Conservation (phyloP, 1,140 invertebrate genomes). For the Cephus cinctus region DNA sequence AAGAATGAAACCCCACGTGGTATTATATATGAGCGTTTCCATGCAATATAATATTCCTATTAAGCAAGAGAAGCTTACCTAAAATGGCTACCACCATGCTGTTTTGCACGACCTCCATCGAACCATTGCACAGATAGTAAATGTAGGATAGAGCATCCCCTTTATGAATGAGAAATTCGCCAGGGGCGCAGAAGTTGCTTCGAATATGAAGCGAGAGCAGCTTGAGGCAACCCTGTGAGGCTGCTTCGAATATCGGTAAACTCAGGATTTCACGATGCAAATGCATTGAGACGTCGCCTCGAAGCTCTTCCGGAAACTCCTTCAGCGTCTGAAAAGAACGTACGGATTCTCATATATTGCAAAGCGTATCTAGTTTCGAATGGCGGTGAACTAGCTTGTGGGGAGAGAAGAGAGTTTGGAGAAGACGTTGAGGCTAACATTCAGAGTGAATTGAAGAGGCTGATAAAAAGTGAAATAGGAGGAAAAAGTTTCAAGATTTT, state of each 20-base stretch:
- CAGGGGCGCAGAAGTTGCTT: conserved; percentile 93
- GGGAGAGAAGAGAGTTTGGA: no score
- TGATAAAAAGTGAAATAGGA: no score
- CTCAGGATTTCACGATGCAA: conserved; percentile 92
- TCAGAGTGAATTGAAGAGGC: no score
- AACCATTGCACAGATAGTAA: conserved; percentile 96
- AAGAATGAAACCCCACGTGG: not conserved
- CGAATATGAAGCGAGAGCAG: conserved; percentile 86
- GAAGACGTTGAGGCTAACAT: no score
- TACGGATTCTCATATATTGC: no score
- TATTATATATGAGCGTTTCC: no score
- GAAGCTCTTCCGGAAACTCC: conserved; percentile 93
- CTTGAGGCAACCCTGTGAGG: conserved; percentile 91
- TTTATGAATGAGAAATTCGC: conserved; percentile 94
- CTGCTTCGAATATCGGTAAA: conserved; percentile 89
- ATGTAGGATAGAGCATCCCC: conserved; percentile 95
- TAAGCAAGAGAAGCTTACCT: conserved; percentile 65
- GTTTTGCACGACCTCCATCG: conserved; percentile 98
- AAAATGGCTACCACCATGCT: conserved; percentile 98
- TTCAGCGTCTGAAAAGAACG: conserved; percentile 84
- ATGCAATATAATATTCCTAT: no score
- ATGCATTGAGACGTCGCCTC: conserved; percentile 94
- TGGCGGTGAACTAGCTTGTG: no score
- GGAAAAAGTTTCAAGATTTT: no score
- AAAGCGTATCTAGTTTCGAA: no score